Conservation (phyloP, 2,888 invertebrate species). For the Disparrhopalites patrizii region DNA sequence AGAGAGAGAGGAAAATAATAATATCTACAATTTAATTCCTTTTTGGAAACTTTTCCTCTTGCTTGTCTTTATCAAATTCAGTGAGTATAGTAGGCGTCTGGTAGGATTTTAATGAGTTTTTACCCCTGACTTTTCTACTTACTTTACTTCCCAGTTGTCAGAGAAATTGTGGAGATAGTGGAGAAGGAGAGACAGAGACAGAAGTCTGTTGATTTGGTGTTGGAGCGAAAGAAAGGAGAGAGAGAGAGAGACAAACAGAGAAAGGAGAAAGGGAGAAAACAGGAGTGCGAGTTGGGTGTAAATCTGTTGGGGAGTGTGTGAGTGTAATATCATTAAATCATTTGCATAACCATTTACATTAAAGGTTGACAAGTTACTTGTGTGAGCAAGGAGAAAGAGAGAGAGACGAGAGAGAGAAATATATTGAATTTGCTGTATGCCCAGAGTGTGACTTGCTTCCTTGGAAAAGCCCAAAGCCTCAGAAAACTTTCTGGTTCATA, state of each 20-base stretch:
- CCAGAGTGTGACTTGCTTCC: background rate
- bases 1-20: too few species aligned
- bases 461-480: background rate
- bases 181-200: background rate
- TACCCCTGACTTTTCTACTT: background rate
- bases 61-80: too few species aligned
- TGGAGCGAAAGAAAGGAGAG: background rate
- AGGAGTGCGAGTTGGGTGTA: too few species aligned
- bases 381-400: background rate
- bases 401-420: background rate
- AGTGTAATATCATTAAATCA: slow-evolving; percentile 11
- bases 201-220: background rate
- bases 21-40: too few species aligned
- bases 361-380: slow-evolving; percentile 21
- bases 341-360: slow-evolving; percentile 15
- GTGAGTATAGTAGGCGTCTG: too few species aligned
- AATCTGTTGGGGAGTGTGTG: too few species aligned
- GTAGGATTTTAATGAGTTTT: slow-evolving; percentile 1
- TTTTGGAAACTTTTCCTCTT: too few species aligned
- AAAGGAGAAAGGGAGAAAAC: too few species aligned
- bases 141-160: too few species aligned
- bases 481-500: background rate
- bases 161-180: background rate
- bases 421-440: background rate
- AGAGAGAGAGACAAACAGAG: background rate